Percentiles rank a stretch among this genome's conserved stretches.
phyloP scores from a whole-genome alignment of 1,140 invertebrate genomes.

The Triops cancriformis region DNA sequence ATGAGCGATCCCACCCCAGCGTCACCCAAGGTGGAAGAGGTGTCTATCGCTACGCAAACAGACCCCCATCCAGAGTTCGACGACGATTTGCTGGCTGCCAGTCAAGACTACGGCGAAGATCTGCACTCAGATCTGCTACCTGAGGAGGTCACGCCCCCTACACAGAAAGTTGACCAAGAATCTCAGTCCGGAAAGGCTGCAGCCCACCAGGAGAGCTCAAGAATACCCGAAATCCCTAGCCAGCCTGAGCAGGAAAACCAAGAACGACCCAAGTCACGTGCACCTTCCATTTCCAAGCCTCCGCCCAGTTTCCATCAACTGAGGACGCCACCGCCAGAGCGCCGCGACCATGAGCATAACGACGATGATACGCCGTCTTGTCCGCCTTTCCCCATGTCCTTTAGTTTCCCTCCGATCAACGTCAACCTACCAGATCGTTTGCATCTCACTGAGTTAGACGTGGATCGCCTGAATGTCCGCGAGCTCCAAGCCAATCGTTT shows the following conservation, averaged over 20 bases:
- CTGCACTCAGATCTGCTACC: neutral
- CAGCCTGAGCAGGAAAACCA: neutral
- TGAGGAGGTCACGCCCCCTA: neutral
- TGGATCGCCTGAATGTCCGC: slow-evolving; percentile 62
- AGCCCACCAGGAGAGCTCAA: neutral
- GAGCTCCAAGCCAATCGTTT: slow-evolving; percentile 67
- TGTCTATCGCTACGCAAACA: slow-evolving; percentile 67
- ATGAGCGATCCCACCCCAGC: neutral
- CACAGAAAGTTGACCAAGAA: slow-evolving; percentile 14
- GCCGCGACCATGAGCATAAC: neutral
- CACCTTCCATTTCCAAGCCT: neutral
- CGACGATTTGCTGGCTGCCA: neutral
- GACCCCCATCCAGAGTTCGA: slow-evolving; percentile 60
- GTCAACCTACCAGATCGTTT: slow-evolving; percentile 41
- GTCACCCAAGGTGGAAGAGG: slow-evolving; percentile 42
- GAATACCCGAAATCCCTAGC: neutral
- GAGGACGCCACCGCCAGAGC: neutral
- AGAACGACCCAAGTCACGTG: neutral
- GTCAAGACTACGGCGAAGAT: neutral
- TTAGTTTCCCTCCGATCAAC: slow-evolving; percentile 20
- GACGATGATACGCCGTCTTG: slow-evolving; percentile 21
- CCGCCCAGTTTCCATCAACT: neutral
- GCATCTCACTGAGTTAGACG: slow-evolving; percentile 62
- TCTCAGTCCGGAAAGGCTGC: neutral
- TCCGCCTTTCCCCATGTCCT: neutral